Conservation (phyloP, 2,888 invertebrate genomes). For the Myopa tessellatipennis region DNA sequence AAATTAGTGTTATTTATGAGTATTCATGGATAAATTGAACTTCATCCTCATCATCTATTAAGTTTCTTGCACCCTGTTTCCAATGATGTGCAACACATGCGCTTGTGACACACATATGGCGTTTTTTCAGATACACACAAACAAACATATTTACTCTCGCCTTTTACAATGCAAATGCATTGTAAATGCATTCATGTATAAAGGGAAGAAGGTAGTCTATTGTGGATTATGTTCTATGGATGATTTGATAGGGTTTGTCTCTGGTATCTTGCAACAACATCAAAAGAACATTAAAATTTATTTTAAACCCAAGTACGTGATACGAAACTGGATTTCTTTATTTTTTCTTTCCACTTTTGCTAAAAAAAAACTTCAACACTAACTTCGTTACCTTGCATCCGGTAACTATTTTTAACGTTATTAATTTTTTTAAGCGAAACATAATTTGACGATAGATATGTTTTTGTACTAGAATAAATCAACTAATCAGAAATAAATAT, state of each 20-base stretch:
- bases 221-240: constrained; percentile 6
- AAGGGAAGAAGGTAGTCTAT: background rate
- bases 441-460: background rate
- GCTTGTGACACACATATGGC: constrained; percentile 12
- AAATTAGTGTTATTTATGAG: too few relatives aligned
- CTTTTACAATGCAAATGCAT: too few relatives aligned
- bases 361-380: constrained; percentile 11
- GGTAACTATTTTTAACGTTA: constrained; percentile 18
- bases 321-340: constrained; percentile 52
- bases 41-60: background rate
- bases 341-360: constrained; percentile 23
- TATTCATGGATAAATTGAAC: too few relatives aligned
- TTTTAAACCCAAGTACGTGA: constrained; percentile 53
- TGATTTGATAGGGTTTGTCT: constrained; percentile 11
- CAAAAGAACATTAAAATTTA: constrained; percentile 30
- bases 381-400: constrained; percentile 26
- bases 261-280: constrained; percentile 1
- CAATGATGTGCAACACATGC: constrained; percentile 28
- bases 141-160: background rate
- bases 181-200: background rate
- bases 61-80: constrained; percentile 17
- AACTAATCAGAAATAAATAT: too few relatives aligned
- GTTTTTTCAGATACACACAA: background rate
- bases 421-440: background rate
- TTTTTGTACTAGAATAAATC: background rate